Base-by-base conservation (phyloP, 1,140 invertebrate species). In the Cephus cinctus region DNA sequence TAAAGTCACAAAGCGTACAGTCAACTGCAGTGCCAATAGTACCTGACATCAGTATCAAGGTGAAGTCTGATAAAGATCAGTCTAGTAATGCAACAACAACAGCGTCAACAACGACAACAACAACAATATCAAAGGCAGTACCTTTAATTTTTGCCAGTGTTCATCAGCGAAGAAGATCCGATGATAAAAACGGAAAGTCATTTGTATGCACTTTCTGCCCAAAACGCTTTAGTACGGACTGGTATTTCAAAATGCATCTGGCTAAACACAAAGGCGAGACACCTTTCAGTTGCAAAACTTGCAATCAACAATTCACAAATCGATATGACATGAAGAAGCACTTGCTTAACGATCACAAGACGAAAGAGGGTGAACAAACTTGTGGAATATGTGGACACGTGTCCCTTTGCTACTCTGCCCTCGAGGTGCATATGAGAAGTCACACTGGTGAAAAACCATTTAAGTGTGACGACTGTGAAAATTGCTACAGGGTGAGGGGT, bases 211-310 rank as follows among this genome's bases (percentile, higher is more conserved):
- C 56, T 0, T 67, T 67, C 15, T 77, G 75, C n/a, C 49, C 52
- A 0, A 75, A 77, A 47, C 44, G 53, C 31, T 64, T 75, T 1
- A 65, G 61, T 2, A 75, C 72, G 2, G 65, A 71, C 18, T 75
- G 71, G 67, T 76, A 75, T 25, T 76, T 72, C 18, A 72, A 71
- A 39, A 53, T 68, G 5, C 75, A 77, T 5, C 40, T 74, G 2
- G 64, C 65, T 0, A 62, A 54, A n/a, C 75, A 77, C 41, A 64
- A 57, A 14, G 65, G 64, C 3, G 61, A 67, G 25, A 63, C 65
- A 2, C 60, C 39, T 0, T 67, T 67, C 22, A 66, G 57, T 2
- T 75, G 72, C 40, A 50, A 50, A 36, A 22, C 64, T 18, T 75
- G 72, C 20, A 57, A 68, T 12, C 54, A 62, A 18, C 48, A 63